These are phyloP conservation scores for Caradrina kadenii DNA, from an alignment of 2,888 invertebrate species.

Conservation along the genomic window DNA sequence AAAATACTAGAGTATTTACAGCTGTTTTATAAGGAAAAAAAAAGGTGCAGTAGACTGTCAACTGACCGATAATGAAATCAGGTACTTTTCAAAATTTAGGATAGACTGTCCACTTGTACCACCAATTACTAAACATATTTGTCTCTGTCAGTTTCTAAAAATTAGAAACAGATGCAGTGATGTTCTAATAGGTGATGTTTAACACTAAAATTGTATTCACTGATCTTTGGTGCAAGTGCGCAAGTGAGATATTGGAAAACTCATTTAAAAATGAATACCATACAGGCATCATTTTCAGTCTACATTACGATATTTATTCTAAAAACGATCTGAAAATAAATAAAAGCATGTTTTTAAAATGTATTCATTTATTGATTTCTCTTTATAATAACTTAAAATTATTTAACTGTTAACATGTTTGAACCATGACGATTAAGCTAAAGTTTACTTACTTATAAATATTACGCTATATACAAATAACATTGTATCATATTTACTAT, in stretches of 20 bases:
- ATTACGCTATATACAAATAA: slow-evolving; percentile 60
- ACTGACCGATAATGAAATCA: neutral
- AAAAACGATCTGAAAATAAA: neutral
- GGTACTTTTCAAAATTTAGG: no score
- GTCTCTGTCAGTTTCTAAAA: no score
- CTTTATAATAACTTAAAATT: slow-evolving; percentile 55
- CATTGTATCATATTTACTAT: slow-evolving; percentile 40
- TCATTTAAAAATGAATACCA: no score
- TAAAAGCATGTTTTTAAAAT: slow-evolving; percentile 29
- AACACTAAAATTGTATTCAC: no score
- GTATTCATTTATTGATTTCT: slow-evolving; percentile 57
- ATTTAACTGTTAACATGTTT: slow-evolving; percentile 51
- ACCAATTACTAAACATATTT: no score
- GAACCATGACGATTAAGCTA: slow-evolving; percentile 31
- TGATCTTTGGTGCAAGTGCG: no score
- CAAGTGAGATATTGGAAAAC: no score
- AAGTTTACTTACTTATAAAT: slow-evolving; percentile 57
- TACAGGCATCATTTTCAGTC: no score
- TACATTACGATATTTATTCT: no score
- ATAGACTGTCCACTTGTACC: no score
- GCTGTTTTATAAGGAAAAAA: neutral
- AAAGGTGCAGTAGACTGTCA: neutral
- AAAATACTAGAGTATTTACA: neutral
- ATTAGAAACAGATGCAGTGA: no score
- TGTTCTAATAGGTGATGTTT: no score